Conservation (phyloP, 2,113 vertebrate species). For the Pampusana beccarii region DNA sequence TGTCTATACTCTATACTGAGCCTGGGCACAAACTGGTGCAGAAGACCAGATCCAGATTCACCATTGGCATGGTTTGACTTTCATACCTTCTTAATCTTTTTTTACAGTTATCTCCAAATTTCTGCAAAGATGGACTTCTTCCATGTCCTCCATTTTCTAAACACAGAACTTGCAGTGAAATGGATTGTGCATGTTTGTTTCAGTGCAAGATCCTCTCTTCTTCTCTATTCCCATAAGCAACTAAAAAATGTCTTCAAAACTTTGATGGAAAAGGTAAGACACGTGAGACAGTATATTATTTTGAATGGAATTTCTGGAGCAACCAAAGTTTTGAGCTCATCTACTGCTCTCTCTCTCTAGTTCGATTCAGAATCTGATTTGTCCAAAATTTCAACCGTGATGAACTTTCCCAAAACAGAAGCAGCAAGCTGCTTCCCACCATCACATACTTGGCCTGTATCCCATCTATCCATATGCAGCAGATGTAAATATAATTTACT, state of each 20-base stretch:
- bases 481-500: slow-evolving; percentile 80
- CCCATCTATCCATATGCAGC: slow-evolving; percentile 79
- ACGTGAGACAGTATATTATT: slow-evolving; percentile 13
- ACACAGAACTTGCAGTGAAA: background rate
- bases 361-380: slow-evolving; percentile 76
- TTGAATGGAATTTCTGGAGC: slow-evolving; percentile 66
- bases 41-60: background rate
- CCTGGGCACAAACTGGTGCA: background rate
- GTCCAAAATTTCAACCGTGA: slow-evolving; percentile 74
- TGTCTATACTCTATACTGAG: background rate
- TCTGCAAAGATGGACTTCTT: background rate
- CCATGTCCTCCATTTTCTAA: background rate
- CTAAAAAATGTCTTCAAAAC: background rate
- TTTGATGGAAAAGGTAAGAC: background rate
- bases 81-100: background rate
- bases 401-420: slow-evolving; percentile 82
- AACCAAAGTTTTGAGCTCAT: slow-evolving; percentile 70
- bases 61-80: background rate
- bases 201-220: background rate
- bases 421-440: slow-evolving; percentile 81
- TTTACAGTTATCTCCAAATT: background rate
- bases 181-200: background rate
- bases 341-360: slow-evolving; percentile 61
- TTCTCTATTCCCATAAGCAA: background rate
- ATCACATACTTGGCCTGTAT: slow-evolving; percentile 76